Percentiles rank a stretch among this genome's conserved stretches.
Conservation (phyloP, 1,140 invertebrate species). For the Lysiphlebus fabarum region DNA sequence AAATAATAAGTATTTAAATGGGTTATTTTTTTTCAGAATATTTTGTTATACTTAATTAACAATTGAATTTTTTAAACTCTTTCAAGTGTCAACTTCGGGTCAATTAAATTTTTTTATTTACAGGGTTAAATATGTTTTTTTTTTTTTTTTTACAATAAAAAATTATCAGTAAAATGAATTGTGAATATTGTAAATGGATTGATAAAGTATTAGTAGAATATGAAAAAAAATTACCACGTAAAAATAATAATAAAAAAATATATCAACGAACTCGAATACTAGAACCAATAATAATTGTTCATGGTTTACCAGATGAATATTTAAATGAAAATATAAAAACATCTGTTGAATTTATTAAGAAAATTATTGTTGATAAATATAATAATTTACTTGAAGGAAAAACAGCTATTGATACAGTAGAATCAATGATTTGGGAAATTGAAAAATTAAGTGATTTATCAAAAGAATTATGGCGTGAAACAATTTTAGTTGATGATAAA, state of each 20-base stretch:
- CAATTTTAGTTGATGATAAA: conserved; percentile 21
- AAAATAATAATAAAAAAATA: not conserved
- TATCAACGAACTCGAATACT: conserved; percentile 3
- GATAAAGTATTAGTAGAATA: not conserved
- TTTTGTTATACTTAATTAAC: no score
- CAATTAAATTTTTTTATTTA: no score
- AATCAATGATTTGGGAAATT: conserved; percentile 22
- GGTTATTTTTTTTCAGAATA: no score
- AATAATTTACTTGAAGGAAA: conserved; percentile 15
- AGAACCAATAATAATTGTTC: conserved; percentile 23
- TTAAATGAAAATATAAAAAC: not conserved
- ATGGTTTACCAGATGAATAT: conserved; percentile 12
- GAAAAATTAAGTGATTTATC: conserved; percentile 3
- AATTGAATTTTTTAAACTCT: no score
- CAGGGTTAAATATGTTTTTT: no score
- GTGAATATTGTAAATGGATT: conserved; percentile 26
- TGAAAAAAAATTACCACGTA: not conserved
- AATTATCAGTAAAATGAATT: conserved; percentile 16
- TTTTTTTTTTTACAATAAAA: not conserved
- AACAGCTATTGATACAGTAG: conserved; percentile 7
- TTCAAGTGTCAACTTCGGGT: no score
- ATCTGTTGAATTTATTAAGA: not conserved
- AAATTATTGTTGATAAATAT: conserved; percentile 19
- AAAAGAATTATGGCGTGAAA: conserved; percentile 15
- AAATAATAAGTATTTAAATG: no score